A percentile compares a stretch with the other conserved stretches of the same genome.
Conservation (phyloP, 2,797 vertebrate genomes). For the Melanotaenia nigrans region DNA sequence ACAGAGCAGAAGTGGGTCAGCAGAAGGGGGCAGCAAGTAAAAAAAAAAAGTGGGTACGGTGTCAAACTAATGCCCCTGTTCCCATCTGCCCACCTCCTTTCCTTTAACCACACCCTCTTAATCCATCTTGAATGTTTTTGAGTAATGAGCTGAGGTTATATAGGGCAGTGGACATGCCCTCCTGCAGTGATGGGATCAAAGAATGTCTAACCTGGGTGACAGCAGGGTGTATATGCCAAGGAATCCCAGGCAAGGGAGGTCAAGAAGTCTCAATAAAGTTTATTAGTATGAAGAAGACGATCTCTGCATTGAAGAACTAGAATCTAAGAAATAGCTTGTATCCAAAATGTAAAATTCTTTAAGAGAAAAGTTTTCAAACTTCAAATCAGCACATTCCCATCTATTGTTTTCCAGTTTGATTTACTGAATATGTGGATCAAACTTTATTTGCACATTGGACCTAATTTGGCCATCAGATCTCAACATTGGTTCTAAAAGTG, state of each 20-base stretch:
- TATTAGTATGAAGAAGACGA: constrained; percentile 70
- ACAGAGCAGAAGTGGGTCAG: constrained; percentile 78
- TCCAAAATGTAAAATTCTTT: constrained; percentile 25
- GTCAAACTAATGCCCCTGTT: constrained; percentile 66
- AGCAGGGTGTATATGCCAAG: constrained; percentile 75
- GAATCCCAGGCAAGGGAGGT: constrained; percentile 69
- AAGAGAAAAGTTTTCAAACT: not conserved
- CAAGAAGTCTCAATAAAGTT: constrained; percentile 74
- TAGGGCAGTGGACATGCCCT: constrained; percentile 61
- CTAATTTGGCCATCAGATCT: constrained; percentile 26
- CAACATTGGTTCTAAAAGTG: constrained; percentile 27
- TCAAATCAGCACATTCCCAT: constrained; percentile 11
- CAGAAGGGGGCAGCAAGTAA: constrained; percentile 51
- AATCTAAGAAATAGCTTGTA: constrained; percentile 42
- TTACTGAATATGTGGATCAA: constrained; percentile 15
- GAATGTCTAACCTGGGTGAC: constrained; percentile 74
- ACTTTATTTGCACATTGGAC: constrained; percentile 37
- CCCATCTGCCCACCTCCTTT: constrained; percentile 65
- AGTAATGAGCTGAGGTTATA: constrained; percentile 82
- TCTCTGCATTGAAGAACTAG: constrained; percentile 49
- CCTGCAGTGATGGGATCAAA: constrained; percentile 74
- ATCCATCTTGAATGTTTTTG: constrained; percentile 70
- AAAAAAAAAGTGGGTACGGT: constrained; percentile 64
- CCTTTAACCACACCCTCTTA: constrained; percentile 67
- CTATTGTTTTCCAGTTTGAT: constrained; percentile 11